Conservation (phyloP, 2,797 vertebrate species). For the Leucoraja ocellata region DNA sequence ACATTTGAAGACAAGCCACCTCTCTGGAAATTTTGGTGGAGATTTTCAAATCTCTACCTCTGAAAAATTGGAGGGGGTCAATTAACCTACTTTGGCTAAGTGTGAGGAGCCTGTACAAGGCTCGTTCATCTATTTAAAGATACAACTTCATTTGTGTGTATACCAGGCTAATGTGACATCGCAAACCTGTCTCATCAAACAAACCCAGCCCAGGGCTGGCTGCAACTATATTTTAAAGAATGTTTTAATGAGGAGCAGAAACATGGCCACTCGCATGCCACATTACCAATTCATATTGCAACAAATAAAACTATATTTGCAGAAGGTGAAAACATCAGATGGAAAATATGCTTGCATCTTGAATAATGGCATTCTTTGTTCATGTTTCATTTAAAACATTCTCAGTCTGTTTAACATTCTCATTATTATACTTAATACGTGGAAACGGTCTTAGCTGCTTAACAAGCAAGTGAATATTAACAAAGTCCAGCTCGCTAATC, state of each 20-base stretch:
- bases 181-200: background rate
- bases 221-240: background rate
- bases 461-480: slow-evolving; percentile 9
- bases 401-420: background rate
- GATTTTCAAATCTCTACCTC: too few species aligned
- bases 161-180: background rate
- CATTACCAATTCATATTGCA: background rate
- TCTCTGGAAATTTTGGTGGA: background rate
- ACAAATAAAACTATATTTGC: background rate
- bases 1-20: background rate
- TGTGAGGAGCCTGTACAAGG: background rate
- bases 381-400: background rate
- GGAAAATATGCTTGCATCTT: background rate
- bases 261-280: background rate
- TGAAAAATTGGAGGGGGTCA: background rate
- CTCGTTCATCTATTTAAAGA: background rate
- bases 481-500: background rate
- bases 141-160: background rate
- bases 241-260: background rate
- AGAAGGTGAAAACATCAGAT: background rate
- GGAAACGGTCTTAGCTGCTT: background rate
- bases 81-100: too few species aligned
- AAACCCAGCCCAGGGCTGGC: too few species aligned
- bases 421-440: background rate
- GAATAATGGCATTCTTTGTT: background rate